Evolutionary conservation across 2,113 vertebrate species (phyloP), one percentile per base, ranked within the genome.

Genomic region (Anolis carolinensis): DNA sequence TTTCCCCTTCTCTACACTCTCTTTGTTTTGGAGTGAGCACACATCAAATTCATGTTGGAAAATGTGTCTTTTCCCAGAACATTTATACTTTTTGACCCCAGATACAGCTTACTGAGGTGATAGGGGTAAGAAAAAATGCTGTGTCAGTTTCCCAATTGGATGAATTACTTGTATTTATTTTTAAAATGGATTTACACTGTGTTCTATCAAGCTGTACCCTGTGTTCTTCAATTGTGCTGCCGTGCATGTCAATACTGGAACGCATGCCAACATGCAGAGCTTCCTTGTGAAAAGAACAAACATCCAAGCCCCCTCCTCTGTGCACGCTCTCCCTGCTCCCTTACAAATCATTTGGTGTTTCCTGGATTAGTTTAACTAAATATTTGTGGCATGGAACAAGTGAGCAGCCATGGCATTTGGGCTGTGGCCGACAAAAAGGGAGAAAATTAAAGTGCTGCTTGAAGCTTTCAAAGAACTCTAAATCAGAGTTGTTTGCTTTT

Each of bases 401-500:
- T 91, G 48, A 52, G 65, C 81, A 86, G 72, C n/a, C 50, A 55
- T 87, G 86, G 86, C 87, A 89, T 90, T 79, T 86, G 88, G 90
- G n/a, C 91, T 78, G 59, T 39, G 82, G 90, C 89, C 88, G 83
- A 84, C 39, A 80, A 91, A 82, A 87, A 76, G 39, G 88, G 94
- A 90, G 93, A 30, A 91, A 93, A 86, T 89, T 81, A 0, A 91
- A 93, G 84, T 89, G 86, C 62, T 83, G 27, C 91, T 92, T 92
- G 90, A 90, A 86, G 76, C 87, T 91, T 91, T 90, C 91, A 93
- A 93, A 92, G 91, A 89, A 92, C 92, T 90, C 5, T 93, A 83
- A 39, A 86, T 86, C 89, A 23, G 9, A 6, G 5, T 27, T 30
- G 50, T 59, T 79, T 30, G 48, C 50, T 90, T 94, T 92, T 88